Conservation (phyloP, 2,797 vertebrate species). For the Ciconia nigra region DNA sequence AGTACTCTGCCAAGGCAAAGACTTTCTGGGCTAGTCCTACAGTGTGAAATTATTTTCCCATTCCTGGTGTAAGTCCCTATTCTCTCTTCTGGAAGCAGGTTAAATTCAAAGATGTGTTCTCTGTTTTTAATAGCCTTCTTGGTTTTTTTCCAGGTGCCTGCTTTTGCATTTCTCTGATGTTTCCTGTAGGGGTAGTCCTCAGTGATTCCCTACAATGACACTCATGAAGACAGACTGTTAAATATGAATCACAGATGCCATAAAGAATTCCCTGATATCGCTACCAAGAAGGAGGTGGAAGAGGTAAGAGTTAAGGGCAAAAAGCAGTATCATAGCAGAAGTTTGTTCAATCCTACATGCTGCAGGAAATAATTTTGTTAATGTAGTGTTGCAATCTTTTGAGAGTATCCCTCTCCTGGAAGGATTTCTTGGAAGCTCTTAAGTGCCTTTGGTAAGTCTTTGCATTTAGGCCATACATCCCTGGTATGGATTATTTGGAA, state of each 20-base stretch:
- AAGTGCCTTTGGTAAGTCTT: neutral
- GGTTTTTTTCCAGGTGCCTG: neutral
- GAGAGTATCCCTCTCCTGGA: neutral
- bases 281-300: conserved; percentile 19
- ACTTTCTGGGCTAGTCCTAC: neutral
- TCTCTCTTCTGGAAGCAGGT: neutral
- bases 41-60: neutral
- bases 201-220: neutral
- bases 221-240: conserved; percentile 14
- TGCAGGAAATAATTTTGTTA: neutral
- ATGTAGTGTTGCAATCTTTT: neutral
- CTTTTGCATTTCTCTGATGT: neutral
- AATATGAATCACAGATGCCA: conserved; percentile 38
- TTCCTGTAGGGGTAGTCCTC: neutral
- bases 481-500: neutral
- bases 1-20: neutral
- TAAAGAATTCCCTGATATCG: neutral
- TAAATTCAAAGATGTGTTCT: conserved; percentile 4
- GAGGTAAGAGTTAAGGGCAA: neutral
- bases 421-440: neutral
- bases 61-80: neutral
- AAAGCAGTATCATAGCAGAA: neutral
- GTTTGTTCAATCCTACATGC: neutral
- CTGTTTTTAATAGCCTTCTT: conserved; percentile 7
- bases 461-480: neutral